Base-by-base conservation (phyloP, 2,797 vertebrate genomes). In the Pseudochromis fuscus region DNA sequence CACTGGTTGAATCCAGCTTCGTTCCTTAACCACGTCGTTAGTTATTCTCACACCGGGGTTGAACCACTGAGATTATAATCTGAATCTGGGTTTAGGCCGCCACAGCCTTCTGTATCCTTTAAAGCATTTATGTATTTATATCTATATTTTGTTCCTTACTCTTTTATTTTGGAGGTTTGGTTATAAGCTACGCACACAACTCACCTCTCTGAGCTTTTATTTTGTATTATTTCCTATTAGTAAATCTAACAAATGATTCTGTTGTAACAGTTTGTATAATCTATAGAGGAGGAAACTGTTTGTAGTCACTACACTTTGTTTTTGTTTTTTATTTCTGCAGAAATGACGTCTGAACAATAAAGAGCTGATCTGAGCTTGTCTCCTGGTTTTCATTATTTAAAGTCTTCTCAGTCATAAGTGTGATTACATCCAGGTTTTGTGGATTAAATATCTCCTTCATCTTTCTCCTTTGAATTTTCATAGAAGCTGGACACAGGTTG, bases 171-270 rank as follows among this genome's bases (percentile, higher is more conserved):
- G 68, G 84, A 86, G 86, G 85, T 72, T n/a, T 75, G 57, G 75
- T 88, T 84, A 86, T 80, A 91, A 93, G 91, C 88, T 91, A 90
- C 73, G 91, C 92, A 93, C 91, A 89, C 82, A 61, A 70, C 64
- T 73, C 66, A 4, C 79, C 87, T 89, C 79, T 68, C 27, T 51
- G 30, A 83, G 82, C 76, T 87, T 68, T 61, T 76, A 65, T 86
- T 27, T 38, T 30, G n/a, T 49, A 13, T 38, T 40, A 1, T 42
- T 19, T 46, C 31, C 33, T 80, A 16, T 72, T 72, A 81, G 52
- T 72, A 51, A 64, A 13, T 85, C 60, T 91, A 85, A 89, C 67
- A 75, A 79, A 84, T 75, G 11, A 64, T 75, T 87, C 37, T 89
- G 71, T 81, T 72, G 42, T 86, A 82, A 82, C 66, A n/a, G 57